phyloP scores from a whole-genome alignment of 2,888 invertebrate species.

The Cryptus viduatorius region DNA sequence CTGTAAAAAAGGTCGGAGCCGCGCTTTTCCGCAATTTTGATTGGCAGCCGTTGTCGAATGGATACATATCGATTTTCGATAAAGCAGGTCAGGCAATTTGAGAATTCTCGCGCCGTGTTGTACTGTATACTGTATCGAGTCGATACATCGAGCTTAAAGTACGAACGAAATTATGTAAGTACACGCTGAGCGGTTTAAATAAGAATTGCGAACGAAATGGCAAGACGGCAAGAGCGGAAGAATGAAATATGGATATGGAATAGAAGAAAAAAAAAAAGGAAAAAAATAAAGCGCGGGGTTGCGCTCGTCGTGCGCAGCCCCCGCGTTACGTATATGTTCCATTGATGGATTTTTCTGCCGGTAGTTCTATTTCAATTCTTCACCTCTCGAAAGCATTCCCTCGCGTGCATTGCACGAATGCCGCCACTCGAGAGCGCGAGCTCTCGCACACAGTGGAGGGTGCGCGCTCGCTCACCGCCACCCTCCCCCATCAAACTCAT shows the following conservation, averaged over 20 bases:
- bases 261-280: constrained; percentile 11
- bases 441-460: constrained; percentile 20
- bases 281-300: constrained; percentile 44
- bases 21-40: neutral
- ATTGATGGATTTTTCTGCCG: constrained; percentile 49
- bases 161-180: neutral
- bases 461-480: constrained; percentile 1
- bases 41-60: neutral
- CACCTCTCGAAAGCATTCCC: constrained; percentile 59
- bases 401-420: constrained; percentile 32
- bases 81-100: neutral
- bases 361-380: constrained; percentile 58
- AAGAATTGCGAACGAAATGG: constrained; percentile 21
- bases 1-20: neutral
- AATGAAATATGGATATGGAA: constrained; percentile 23
- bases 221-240: neutral
- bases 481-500: constrained; percentile 33
- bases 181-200: neutral
- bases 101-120: neutral
- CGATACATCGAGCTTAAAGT: neutral
- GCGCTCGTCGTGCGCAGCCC: constrained; percentile 5
- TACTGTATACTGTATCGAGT: neutral
- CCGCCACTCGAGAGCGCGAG: constrained; percentile 35
- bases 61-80: neutral
- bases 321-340: constrained; percentile 10